These are phyloP conservation scores for Popillia japonica DNA, from an alignment of 1,140 invertebrate genomes.

Conservation along the genomic window DNA sequence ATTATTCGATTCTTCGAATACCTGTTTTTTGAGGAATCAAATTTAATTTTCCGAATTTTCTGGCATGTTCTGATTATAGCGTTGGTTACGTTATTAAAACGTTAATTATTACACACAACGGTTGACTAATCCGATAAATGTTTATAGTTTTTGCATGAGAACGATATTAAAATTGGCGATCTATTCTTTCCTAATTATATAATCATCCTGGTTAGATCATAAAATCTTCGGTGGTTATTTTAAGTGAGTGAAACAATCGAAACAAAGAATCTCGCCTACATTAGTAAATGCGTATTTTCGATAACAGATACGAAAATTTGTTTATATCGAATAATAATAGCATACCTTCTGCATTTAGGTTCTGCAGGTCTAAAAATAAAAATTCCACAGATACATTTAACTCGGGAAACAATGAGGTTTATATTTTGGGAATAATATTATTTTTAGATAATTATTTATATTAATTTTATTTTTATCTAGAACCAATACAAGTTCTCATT, in stretches of 20 bases:
- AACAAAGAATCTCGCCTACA: too few relatives aligned
- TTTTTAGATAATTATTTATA: slow-evolving; percentile 26
- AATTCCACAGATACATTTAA: not conserved
- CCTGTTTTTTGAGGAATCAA: too few relatives aligned
- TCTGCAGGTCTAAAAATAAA: not conserved
- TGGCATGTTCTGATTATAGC: not conserved
- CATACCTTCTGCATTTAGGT: not conserved
- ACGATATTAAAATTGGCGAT: not conserved
- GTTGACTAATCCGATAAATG: too few relatives aligned
- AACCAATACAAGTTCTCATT: not conserved
- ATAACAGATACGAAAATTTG: too few relatives aligned
- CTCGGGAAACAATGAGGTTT: not conserved
- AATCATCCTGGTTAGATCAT: slow-evolving; percentile 15
- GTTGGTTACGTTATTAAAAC: too few relatives aligned
- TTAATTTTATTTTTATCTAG: not conserved
- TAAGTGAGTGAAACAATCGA: slow-evolving; percentile 21
- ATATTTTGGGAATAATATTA: not conserved
- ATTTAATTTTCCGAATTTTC: not conserved
- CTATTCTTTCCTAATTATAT: slow-evolving; percentile 1
- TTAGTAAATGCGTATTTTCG: too few relatives aligned
- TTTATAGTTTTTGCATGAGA: not conserved
- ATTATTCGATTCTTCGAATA: too few relatives aligned
- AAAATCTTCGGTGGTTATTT: not conserved
- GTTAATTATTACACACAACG: too few relatives aligned
- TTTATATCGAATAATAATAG: too few relatives aligned